Conservation (phyloP, 2,113 vertebrate species). For the Clarias batrachus region DNA sequence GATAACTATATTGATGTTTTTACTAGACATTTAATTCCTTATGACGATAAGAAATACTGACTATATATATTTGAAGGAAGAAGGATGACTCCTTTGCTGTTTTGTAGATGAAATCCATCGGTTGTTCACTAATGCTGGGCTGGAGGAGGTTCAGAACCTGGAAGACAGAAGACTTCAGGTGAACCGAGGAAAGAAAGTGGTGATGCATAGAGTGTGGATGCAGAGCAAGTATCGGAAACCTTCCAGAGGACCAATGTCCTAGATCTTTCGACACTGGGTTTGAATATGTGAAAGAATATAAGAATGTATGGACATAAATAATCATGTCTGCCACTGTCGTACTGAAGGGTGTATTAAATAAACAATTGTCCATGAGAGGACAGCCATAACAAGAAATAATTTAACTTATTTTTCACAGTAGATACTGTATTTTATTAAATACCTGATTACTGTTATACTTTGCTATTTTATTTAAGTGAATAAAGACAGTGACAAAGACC, state of each 20-base stretch:
- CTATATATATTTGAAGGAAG: not conserved
- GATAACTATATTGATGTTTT: not conserved
- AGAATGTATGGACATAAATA: not conserved
- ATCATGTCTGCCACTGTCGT: not conserved
- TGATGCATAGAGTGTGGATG: constrained; percentile 89
- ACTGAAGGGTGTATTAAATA: not conserved
- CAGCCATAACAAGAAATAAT: not conserved
- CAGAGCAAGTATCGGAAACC: constrained; percentile 90
- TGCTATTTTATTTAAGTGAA: constrained; percentile 15
- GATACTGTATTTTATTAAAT: not conserved
- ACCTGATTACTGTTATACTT: not conserved
- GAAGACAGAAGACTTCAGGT: constrained; percentile 89
- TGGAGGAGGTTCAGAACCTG: constrained; percentile 88
- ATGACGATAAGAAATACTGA: not conserved
- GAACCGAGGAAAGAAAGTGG: constrained; percentile 86
- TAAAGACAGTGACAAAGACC: not conserved
- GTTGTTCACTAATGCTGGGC: constrained; percentile 83
- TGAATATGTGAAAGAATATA: not conserved
- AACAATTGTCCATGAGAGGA: not conserved
- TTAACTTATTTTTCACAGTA: constrained; percentile 1
- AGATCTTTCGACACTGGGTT: not conserved
- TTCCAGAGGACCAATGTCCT: constrained; percentile 1
- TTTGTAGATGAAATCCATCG: constrained; percentile 78
- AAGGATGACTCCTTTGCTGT: constrained; percentile 44
- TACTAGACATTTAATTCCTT: not conserved